A percentile compares a stretch with the other conserved stretches of the same genome.
Conservation (phyloP, 2,888 invertebrate species). For the Lasius fuliginosus region DNA sequence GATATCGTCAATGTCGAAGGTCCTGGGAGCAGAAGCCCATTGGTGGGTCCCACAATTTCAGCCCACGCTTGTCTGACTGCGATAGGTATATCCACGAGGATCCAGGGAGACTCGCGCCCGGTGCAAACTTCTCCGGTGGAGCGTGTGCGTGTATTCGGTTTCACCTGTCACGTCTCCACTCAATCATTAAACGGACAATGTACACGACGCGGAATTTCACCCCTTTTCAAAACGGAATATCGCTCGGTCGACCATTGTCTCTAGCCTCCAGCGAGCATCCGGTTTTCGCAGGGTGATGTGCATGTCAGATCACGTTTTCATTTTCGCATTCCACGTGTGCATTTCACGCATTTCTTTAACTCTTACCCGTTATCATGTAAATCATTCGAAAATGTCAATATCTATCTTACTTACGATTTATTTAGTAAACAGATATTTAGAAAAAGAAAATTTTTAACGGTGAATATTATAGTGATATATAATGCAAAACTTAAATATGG, state of each 20-base stretch:
- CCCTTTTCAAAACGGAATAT: conserved; percentile 80
- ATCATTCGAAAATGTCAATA: background rate
- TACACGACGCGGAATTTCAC: conserved; percentile 76
- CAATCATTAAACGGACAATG: conserved; percentile 85
- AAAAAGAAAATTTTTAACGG: background rate
- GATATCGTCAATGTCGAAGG: conserved; percentile 71
- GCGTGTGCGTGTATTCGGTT: conserved; percentile 82
- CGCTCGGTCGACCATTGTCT: conserved; percentile 73
- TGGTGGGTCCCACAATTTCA: conserved; percentile 71
- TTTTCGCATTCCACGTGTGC: conserved; percentile 54
- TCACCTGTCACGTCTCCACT: conserved; percentile 85
- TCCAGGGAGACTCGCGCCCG: conserved; percentile 30
- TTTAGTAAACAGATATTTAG: background rate
- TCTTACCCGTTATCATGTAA: background rate
- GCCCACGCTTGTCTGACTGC: conserved; percentile 47
- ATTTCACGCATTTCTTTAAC: conserved; percentile 1
- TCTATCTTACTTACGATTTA: background rate
- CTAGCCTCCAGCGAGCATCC: conserved; percentile 68
- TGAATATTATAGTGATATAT: background rate
- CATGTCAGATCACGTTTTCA: conserved; percentile 34
- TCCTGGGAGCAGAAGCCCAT: conserved; percentile 76
- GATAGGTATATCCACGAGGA: conserved; percentile 68
- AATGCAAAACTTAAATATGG: background rate
- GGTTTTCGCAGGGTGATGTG: conserved; percentile 68
- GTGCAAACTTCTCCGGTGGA: conserved; percentile 64